phyloP scores from a whole-genome alignment of 2,113 vertebrate genomes.

The Pseudopodoces humilis region DNA sequence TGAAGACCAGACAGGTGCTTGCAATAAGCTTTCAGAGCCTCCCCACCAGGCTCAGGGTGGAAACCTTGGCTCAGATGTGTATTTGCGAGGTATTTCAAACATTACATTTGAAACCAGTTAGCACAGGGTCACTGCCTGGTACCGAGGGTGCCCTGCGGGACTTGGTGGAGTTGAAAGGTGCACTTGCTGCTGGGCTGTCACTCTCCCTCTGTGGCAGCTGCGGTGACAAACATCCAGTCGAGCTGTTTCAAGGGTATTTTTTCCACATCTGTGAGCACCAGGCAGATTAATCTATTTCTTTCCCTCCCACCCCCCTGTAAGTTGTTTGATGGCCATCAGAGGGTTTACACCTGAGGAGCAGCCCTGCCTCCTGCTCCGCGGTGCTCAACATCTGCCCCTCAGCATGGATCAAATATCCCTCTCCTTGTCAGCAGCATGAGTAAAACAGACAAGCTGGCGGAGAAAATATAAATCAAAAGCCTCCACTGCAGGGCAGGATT shows the following conservation, averaged over 20 bases:
- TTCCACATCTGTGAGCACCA: conserved; percentile 51
- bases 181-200: conserved; percentile 45
- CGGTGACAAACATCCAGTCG: conserved; percentile 4
- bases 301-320: neutral
- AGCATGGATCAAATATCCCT: conserved; percentile 61
- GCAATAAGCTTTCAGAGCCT: conserved; percentile 47
- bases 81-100: conserved; percentile 43
- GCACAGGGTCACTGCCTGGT: conserved; percentile 35
- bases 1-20: conserved; percentile 59
- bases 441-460: conserved; percentile 57
- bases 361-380: neutral
- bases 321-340: conserved; percentile 53
- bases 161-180: neutral
- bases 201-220: neutral
- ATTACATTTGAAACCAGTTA: conserved; percentile 56
- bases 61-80: conserved; percentile 41
- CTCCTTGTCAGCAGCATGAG: conserved; percentile 66
- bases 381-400: conserved; percentile 68
- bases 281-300: conserved; percentile 60
- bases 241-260: conserved; percentile 46
- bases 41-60: conserved; percentile 18
- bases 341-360: conserved; percentile 64
- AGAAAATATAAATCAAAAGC: conserved; percentile 67
- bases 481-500: conserved; percentile 23
- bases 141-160: neutral